Percentiles rank a stretch among this genome's conserved stretches.
Evolutionary conservation across 2,888 invertebrate species (phyloP).

Genomic region (Epinotia nisella): DNA sequence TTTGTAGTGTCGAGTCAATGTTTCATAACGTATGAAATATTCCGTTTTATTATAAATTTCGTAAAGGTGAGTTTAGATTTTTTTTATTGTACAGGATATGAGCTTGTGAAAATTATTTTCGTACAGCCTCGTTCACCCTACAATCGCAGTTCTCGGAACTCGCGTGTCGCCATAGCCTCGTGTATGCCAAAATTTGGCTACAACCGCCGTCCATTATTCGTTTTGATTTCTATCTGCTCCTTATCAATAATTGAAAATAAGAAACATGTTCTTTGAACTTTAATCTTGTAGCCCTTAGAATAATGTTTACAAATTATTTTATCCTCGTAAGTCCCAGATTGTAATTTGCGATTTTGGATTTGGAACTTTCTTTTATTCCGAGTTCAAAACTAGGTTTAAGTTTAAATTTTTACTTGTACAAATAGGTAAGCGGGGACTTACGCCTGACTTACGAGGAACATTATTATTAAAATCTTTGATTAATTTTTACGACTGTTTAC

Average conservation of each 20-base stretch:
- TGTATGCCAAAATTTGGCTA: conserved; percentile 33
- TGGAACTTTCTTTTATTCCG: too few species aligned
- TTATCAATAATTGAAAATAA: not conserved
- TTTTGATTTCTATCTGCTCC: not conserved
- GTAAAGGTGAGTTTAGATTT: not conserved
- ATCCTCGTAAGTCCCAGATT: too few species aligned
- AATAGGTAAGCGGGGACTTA: too few species aligned
- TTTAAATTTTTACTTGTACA: too few species aligned
- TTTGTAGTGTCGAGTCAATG: not conserved
- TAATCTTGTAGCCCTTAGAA: not conserved
- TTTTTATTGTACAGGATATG: not conserved
- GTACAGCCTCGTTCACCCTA: conserved; percentile 21
- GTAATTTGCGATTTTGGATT: too few species aligned
- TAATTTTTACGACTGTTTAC: not conserved
- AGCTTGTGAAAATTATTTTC: conserved; percentile 4
- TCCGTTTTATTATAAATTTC: not conserved
- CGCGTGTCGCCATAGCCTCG: conserved; percentile 37
- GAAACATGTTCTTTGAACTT: not conserved
- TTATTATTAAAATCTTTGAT: too few species aligned
- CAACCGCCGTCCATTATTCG: conserved; percentile 10
- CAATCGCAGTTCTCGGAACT: conserved; percentile 32
- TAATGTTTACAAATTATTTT: not conserved
- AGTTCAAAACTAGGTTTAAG: too few species aligned
- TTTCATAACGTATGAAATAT: not conserved
- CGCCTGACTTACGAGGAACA: too few species aligned